These are phyloP conservation scores for Turritopsis rubra DNA, from an alignment of 30 jellyfish, hydroid and myxozoan species.

Conservation along the genomic window DNA sequence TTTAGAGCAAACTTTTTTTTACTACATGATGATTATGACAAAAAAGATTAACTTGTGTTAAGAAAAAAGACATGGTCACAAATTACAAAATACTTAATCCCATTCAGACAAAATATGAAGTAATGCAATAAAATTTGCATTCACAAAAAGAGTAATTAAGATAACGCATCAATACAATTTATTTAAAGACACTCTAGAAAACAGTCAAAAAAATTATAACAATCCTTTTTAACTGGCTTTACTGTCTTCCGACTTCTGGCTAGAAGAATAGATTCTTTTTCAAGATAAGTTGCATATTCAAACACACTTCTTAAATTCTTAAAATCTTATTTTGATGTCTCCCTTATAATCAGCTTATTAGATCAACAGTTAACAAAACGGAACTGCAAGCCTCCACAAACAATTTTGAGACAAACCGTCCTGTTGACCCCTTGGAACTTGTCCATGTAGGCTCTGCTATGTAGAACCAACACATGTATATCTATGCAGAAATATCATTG, in stretches of 20 bases:
- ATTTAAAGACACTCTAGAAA: not conserved
- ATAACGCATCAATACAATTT: not conserved
- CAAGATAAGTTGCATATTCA: not conserved
- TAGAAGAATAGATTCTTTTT: not conserved
- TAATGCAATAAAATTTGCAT: not conserved
- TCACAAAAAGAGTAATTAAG: not conserved
- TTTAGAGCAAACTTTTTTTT: too few species aligned
- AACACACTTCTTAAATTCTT: not conserved
- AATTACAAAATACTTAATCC: not conserved
- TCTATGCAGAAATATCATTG: too few species aligned
- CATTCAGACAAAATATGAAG: not conserved
- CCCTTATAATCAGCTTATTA: not conserved
- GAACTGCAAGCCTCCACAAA: too few species aligned
- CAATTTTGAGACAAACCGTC: too few species aligned
- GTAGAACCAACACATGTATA: too few species aligned
- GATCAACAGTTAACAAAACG: too few species aligned
- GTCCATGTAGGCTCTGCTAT: too few species aligned
- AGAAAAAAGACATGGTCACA: not conserved
- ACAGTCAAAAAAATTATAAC: not conserved
- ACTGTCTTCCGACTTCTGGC: not conserved
- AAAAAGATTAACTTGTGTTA: not conserved
- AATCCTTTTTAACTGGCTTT: not conserved
- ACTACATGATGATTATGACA: too few species aligned
- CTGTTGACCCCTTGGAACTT: too few species aligned
- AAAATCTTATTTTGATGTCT: not conserved